Conservation (phyloP, 2,888 invertebrate species). For the Chydorus sphaericus region DNA sequence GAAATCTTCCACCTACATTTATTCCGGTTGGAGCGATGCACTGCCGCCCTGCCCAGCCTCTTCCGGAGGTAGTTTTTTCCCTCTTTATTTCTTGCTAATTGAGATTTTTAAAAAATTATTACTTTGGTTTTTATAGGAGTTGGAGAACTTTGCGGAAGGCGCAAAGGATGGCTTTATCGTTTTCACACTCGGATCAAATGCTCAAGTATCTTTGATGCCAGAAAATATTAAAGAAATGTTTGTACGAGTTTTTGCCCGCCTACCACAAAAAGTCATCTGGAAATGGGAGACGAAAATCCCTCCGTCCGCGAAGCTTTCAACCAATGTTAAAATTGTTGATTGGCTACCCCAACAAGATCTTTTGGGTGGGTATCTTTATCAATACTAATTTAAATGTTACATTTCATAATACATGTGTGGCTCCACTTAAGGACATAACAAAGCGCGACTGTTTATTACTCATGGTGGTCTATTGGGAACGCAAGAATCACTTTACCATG, state of each 20-base stretch:
- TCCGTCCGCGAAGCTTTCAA: constrained; percentile 31
- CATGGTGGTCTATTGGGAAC: constrained; percentile 2
- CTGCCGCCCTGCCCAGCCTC: neutral
- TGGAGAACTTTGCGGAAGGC: constrained; percentile 47
- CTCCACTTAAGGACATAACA: neutral
- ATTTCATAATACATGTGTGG: neutral
- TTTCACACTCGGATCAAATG: constrained; percentile 75
- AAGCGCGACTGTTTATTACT: neutral
- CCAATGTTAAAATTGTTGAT: constrained; percentile 42
- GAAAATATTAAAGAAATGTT: constrained; percentile 36
- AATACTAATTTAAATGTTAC: neutral
- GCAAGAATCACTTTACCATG: constrained; percentile 8
- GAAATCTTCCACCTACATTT: neutral
- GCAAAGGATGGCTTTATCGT: constrained; percentile 56
- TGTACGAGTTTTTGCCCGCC: constrained; percentile 38
- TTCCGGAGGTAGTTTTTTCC: neutral
- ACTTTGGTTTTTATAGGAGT: constrained; percentile 24
- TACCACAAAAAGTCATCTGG: constrained; percentile 49
- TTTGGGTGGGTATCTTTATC: too few species aligned
- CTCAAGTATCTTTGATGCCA: constrained; percentile 54
- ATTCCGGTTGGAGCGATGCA: neutral
- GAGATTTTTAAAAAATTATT: neutral
- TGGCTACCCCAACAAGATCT: constrained; percentile 62
- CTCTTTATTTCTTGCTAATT: neutral
- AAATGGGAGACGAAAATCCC: constrained; percentile 44